phyloP scores from a whole-genome alignment of 2,888 invertebrate species.

The Carterocephalus palaemon region DNA sequence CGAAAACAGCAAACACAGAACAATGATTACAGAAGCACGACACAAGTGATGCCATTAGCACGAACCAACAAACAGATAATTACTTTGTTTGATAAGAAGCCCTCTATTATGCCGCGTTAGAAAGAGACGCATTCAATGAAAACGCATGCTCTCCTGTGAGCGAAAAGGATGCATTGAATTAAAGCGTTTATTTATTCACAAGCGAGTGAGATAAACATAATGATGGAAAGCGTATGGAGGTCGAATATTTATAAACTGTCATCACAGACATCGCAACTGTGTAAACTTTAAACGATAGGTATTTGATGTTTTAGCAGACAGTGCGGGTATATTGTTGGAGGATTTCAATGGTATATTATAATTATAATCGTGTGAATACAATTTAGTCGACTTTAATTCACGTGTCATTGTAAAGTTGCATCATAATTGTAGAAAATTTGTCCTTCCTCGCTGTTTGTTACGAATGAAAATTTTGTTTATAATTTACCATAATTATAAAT shows the following conservation, averaged over 20 bases:
- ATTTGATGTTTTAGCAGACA: slow-evolving; percentile 26
- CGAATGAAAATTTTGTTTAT: no score
- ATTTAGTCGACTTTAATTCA: no score
- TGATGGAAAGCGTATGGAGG: slow-evolving; percentile 46
- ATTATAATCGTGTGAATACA: background rate
- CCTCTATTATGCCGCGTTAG: slow-evolving; percentile 30
- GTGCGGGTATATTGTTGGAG: slow-evolving; percentile 19
- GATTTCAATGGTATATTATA: background rate
- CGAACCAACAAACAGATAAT: slow-evolving; percentile 36
- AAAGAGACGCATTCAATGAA: slow-evolving; percentile 9
- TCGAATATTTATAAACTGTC: slow-evolving; percentile 41
- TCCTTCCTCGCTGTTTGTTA: no score
- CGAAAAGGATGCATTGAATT: slow-evolving; percentile 17
- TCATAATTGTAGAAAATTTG: no score
- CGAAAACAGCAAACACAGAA: slow-evolving; percentile 33
- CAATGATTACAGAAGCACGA: slow-evolving; percentile 21
- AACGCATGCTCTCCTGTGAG: slow-evolving; percentile 11
- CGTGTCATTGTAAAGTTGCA: no score
- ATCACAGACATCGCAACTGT: slow-evolving; percentile 50
- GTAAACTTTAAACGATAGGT: slow-evolving; percentile 43
- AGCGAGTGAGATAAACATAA: slow-evolving; percentile 38
- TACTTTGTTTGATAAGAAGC: slow-evolving; percentile 35
- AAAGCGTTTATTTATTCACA: slow-evolving; percentile 37
- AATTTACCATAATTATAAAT: no score
- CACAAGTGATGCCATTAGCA: slow-evolving; percentile 26